These are phyloP conservation scores for Tapera naevia DNA, from an alignment of 2,797 vertebrate genomes.

Conservation along the genomic window DNA sequence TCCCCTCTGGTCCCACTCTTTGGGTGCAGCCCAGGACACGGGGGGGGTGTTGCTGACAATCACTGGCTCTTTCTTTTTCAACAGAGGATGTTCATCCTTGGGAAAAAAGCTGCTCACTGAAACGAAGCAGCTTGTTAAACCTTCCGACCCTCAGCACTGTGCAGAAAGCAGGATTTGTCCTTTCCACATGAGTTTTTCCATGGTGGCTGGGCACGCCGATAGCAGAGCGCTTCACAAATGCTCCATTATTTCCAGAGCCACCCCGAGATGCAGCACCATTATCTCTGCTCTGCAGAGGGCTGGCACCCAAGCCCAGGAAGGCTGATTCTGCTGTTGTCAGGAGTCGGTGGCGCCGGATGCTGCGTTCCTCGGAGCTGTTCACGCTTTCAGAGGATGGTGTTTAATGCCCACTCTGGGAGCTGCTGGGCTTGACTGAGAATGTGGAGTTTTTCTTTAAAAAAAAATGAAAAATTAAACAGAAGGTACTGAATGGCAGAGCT, in stretches of 20 bases:
- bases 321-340: background rate
- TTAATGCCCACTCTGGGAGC: background rate
- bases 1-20: too few relatives aligned
- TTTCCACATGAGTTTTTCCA: background rate
- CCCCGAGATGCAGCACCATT: background rate
- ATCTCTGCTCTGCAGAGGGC: background rate
- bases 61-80: too few relatives aligned
- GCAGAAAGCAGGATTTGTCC: background rate
- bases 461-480: background rate
- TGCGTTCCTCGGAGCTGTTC: background rate
- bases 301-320: background rate
- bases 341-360: too few relatives aligned
- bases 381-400: background rate
- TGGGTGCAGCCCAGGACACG: too few relatives aligned
- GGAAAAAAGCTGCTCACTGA: background rate
- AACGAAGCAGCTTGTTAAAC: background rate
- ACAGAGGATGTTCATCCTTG: too few relatives aligned
- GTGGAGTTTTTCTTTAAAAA: background rate
- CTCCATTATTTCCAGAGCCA: background rate
- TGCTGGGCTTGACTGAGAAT: background rate
- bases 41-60: too few relatives aligned
- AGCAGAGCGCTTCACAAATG: background rate
- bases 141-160: too few relatives aligned
- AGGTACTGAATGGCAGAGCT: background rate
- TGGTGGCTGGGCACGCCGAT: background rate